phyloP scores from a whole-genome alignment of 2,113 vertebrate genomes.

The Condylura cristata region DNA sequence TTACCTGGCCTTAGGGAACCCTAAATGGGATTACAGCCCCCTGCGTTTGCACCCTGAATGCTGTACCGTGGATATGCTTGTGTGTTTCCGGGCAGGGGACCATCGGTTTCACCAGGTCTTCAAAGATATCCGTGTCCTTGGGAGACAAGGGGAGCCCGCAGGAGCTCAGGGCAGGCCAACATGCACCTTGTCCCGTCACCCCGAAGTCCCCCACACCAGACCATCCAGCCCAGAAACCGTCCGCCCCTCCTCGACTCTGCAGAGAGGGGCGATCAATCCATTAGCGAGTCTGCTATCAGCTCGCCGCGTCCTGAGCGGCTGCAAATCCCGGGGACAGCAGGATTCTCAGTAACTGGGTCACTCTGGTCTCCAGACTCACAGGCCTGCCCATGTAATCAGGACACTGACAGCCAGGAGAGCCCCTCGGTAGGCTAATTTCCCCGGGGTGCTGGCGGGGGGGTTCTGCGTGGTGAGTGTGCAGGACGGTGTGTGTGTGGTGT shows the following conservation, averaged over 20 bases:
- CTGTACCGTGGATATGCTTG: fast-evolving
- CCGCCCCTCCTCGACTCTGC: neutral
- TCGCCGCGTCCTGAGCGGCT: neutral
- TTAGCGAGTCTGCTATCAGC: neutral
- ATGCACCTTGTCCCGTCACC: neutral
- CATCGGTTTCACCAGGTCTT: neutral
- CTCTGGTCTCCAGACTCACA: neutral
- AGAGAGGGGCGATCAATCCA: neutral
- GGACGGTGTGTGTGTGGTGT: neutral
- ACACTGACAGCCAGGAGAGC: neutral
- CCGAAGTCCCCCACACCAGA: neutral
- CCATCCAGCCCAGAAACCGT: neutral
- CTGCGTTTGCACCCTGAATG: neutral
- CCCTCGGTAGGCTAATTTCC: fast-evolving
- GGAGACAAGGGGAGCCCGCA: neutral
- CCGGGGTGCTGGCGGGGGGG: neutral
- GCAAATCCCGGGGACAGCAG: neutral
- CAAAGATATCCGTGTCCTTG: neutral
- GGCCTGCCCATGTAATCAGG: neutral
- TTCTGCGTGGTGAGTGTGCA: neutral
- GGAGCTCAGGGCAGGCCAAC: neutral
- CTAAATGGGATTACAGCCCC: neutral
- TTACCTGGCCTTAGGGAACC: fast-evolving
- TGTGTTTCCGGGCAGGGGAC: neutral
- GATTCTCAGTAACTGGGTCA: constrained; percentile 30